These are phyloP conservation scores for Neosilurus hyrtlii DNA, from an alignment of 2,797 vertebrate genomes.

Conservation along the genomic window DNA sequence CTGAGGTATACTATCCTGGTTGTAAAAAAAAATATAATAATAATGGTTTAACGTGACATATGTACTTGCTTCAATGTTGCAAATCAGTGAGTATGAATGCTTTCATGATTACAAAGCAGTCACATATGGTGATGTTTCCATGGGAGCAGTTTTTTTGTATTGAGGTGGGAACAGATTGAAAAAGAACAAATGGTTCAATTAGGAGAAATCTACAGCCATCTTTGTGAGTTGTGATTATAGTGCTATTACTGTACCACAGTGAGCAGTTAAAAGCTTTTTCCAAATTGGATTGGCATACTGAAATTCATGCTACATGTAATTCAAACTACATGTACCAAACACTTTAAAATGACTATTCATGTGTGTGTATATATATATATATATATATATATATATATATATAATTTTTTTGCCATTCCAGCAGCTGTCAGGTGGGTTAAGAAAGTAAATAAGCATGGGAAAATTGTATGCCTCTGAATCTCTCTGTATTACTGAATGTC, in stretches of 20 bases:
- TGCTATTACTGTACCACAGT: background rate
- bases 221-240: slow-evolving; percentile 1
- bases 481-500: background rate
- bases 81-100: slow-evolving; percentile 22
- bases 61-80: background rate
- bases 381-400: too few relatives aligned
- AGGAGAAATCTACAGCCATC: slow-evolving; percentile 7
- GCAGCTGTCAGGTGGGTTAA: background rate
- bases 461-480: too few relatives aligned
- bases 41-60: background rate
- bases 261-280: slow-evolving; percentile 17
- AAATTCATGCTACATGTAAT: background rate
- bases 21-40: background rate
- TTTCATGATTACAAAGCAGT: slow-evolving; percentile 26
- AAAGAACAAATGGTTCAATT: slow-evolving; percentile 28
- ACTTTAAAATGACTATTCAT: background rate
- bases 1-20: background rate
- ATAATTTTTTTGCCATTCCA: background rate
- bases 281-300: background rate
- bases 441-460: background rate
- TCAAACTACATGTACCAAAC: too few relatives aligned
- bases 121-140: slow-evolving; percentile 24
- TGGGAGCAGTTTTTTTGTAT: slow-evolving; percentile 4
- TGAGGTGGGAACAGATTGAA: slow-evolving; percentile 26
- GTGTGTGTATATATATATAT: background rate